A percentile compares a stretch with the other conserved stretches of the same genome.
Evolutionary conservation across 2,797 vertebrate genomes (phyloP).

Genomic region (Steatocranus sp.): DNA sequence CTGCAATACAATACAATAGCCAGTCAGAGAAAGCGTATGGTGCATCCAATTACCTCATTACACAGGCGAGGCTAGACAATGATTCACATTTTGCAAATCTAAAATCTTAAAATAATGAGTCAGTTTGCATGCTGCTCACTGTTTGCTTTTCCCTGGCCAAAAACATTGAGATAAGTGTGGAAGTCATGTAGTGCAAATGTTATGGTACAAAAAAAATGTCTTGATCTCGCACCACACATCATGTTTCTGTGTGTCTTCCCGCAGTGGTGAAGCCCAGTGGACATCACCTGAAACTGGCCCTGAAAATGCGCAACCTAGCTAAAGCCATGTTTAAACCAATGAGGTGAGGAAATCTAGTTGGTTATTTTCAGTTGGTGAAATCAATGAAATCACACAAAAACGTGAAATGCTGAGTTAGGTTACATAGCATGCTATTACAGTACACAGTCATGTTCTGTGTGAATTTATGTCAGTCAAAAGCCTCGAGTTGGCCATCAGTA

Average conservation of each 20-base stretch:
- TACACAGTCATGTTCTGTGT: not conserved
- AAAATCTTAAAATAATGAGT: conserved; percentile 1
- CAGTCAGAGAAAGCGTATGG: conserved; percentile 28
- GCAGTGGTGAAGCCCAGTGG: conserved; percentile 96
- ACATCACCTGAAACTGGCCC: conserved; percentile 90
- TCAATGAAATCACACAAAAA: not conserved
- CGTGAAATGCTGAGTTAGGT: not conserved
- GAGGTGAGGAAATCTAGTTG: conserved; percentile 80
- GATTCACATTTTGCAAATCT: not conserved
- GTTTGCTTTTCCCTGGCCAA: not conserved
- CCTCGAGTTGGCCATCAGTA: not conserved
- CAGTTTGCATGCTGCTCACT: not conserved
- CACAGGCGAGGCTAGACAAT: not conserved
- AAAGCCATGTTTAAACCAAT: conserved; percentile 99
- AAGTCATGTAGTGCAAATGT: not conserved
- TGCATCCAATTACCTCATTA: conserved; percentile 55
- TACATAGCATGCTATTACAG: not conserved
- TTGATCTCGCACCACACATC: not conserved
- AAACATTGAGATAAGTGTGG: not conserved
- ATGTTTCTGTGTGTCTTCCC: not conserved
- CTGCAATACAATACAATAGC: conserved; percentile 44
- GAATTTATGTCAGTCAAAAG: not conserved
- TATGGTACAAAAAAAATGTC: not conserved
- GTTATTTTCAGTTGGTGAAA: not conserved
- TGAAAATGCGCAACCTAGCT: conserved; percentile 88